Percentiles rank a stretch among this genome's conserved stretches.
Conservation (phyloP, 1,140 invertebrate species). For the Bombus cullumanus region DNA sequence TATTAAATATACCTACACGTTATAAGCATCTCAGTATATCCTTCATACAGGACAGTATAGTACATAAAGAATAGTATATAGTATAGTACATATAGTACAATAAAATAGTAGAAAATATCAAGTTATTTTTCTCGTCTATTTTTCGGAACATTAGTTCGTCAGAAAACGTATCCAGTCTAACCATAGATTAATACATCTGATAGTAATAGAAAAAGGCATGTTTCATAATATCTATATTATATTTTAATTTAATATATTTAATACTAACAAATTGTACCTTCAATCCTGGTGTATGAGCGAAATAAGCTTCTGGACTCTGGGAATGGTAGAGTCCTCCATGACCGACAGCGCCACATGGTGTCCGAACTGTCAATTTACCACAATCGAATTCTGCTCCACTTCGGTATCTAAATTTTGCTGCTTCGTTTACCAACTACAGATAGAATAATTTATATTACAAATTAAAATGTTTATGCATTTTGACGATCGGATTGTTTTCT, state of each 20-base stretch:
- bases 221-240: not conserved
- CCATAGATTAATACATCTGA: not conserved
- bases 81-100: not conserved
- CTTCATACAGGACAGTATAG: too few species aligned
- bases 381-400: conserved; percentile 95
- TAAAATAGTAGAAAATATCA: not conserved
- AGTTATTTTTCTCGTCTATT: not conserved
- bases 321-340: conserved; percentile 99
- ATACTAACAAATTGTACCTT: conserved; percentile 85
- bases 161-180: not conserved
- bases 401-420: conserved; percentile 97
- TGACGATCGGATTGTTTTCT: not conserved
- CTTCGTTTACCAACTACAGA: conserved; percentile 91
- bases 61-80: too few species aligned
- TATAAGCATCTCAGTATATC: too few species aligned
- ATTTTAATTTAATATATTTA: not conserved
- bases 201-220: not conserved
- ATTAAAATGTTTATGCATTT: not conserved
- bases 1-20: too few species aligned
- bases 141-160: not conserved
- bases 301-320: conserved; percentile 98
- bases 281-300: conserved; percentile 97
- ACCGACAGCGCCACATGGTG: conserved; percentile 93
- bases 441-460: conserved; percentile 8
- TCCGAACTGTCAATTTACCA: conserved; percentile 95